Percentiles rank a stretch among this genome's conserved stretches.
phyloP scores from a whole-genome alignment of 1,140 invertebrate species.

The Calephelis virginiensis region DNA sequence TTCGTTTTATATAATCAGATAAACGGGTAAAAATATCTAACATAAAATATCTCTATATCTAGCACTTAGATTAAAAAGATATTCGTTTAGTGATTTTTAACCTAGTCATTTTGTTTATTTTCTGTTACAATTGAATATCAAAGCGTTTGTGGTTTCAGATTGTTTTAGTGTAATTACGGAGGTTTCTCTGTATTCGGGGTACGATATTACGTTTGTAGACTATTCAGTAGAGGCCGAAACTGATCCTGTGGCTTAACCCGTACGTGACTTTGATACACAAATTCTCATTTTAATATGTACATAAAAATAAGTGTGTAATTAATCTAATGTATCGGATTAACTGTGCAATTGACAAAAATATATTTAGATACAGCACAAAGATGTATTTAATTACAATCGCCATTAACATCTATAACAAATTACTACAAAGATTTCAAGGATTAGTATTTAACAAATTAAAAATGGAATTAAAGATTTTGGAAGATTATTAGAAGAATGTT shows the following conservation, averaged over 20 bases:
- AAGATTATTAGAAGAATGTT: no score
- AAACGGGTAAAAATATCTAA: no score
- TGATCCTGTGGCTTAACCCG: constrained; percentile 5
- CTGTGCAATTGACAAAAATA: neutral
- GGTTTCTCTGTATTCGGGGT: neutral
- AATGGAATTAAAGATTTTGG: no score
- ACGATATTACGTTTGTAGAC: constrained; percentile 10
- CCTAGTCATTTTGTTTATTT: neutral
- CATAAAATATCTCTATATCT: no score
- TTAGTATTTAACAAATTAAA: no score
- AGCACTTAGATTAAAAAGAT: no score
- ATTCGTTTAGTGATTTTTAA: no score
- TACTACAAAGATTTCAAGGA: no score
- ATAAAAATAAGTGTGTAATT: constrained; percentile 14
- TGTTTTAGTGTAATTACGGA: constrained; percentile 4
- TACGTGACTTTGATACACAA: constrained; percentile 9
- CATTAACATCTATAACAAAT: no score
- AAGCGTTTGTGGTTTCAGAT: neutral
- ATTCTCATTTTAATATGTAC: constrained; percentile 13
- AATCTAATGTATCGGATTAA: neutral
- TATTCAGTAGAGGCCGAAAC: constrained; percentile 12
- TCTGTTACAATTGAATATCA: neutral
- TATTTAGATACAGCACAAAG: no score
- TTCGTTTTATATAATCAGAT: no score
- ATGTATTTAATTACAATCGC: no score